Evolutionary conservation across 2,797 vertebrate species (phyloP), one percentile per base, ranked within the genome.

Genomic region (Odontamblyopus lacepedii): DNA sequence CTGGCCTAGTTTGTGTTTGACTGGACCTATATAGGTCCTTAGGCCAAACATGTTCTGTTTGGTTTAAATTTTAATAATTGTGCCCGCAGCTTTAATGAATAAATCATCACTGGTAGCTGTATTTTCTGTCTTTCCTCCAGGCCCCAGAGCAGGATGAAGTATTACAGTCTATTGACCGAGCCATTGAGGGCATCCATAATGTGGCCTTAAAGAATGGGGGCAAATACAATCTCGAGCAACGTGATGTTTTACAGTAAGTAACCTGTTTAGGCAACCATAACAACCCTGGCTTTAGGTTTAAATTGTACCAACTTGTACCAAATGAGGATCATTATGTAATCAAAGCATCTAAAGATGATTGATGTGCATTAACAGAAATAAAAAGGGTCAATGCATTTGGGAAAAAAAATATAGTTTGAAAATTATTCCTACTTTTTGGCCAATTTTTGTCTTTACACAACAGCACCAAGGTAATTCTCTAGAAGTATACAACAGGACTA

Each of bases 211-310:
- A 95, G 70, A 97, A 97, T 0, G 96, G 95, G 18, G 98, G 98
- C 51, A 99, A 98, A 92, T 99, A 99, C 92, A 99, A 98, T 87
- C 92, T 99, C 87, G 97, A 99, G 72, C 98, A 99, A 91, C 95
- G 98, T 15, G 97, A 99, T 61, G 95, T 99, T 67, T 94, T 99
- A 8, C 98, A 99, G 98, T 99, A 87, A 96, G 97, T 95, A 57
- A 57, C 8, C 2, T 68, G 38, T 9, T 57, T 53, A 5, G 23
- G 55, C 23, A 53, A 55, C 35, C 23, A 23, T 59, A 57, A 30
- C 23, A 7, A 56, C 55, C n/a, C n/a, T 4, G 55, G 23, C 51
- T n/a, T 55, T n/a, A 55, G 35, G 35, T 35, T 35, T 23, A 23
- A 23, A 23, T 23, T 35, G 35, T 35, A 35, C 32, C 32, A 32